A percentile compares a stretch with the other conserved stretches of the same genome.
These are phyloP conservation scores for Phalera bucephala DNA, from an alignment of 2,888 invertebrate species.

Conservation along the genomic window DNA sequence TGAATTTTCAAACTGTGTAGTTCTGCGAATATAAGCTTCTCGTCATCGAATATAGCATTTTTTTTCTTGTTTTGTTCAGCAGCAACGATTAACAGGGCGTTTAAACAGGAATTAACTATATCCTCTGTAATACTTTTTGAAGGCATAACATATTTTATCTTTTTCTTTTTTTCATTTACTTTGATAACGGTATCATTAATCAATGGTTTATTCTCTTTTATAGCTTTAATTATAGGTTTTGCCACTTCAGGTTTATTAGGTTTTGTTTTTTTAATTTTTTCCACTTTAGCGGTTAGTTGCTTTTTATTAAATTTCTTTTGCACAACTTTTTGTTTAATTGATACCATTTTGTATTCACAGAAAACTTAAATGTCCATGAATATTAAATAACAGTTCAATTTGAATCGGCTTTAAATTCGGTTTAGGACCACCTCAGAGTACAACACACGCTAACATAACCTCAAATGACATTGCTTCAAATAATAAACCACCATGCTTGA, in stretches of 20 bases:
- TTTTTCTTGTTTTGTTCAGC: conserved; percentile 51
- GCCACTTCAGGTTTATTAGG: conserved; percentile 5
- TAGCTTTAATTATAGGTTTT: conserved; percentile 4
- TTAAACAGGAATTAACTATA: conserved; percentile 50
- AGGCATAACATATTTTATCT: conserved; percentile 57
- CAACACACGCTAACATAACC: no score
- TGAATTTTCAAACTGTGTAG: conserved; percentile 86
- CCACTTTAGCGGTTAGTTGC: conserved; percentile 14
- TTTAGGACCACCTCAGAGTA: no score
- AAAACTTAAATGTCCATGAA: no score
- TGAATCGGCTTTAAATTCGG: no score
- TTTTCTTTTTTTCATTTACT: conserved; percentile 29
- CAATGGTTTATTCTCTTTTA: conserved; percentile 12
- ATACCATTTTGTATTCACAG: conserved; percentile 25
- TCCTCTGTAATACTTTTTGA: conserved; percentile 55
- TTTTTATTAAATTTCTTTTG: conserved; percentile 11
- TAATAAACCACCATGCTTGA: no score
- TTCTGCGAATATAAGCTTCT: conserved; percentile 83
- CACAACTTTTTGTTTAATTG: conserved; percentile 18
- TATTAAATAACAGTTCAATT: no score
- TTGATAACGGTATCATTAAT: conserved; percentile 2
- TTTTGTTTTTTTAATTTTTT: conserved; percentile 16
- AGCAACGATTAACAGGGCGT: conserved; percentile 57
- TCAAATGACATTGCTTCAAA: no score
- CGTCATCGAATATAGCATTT: conserved; percentile 81